Evolutionary conservation across 2,113 vertebrate species (phyloP).

Genomic region (Grammomys surdaster): DNA sequence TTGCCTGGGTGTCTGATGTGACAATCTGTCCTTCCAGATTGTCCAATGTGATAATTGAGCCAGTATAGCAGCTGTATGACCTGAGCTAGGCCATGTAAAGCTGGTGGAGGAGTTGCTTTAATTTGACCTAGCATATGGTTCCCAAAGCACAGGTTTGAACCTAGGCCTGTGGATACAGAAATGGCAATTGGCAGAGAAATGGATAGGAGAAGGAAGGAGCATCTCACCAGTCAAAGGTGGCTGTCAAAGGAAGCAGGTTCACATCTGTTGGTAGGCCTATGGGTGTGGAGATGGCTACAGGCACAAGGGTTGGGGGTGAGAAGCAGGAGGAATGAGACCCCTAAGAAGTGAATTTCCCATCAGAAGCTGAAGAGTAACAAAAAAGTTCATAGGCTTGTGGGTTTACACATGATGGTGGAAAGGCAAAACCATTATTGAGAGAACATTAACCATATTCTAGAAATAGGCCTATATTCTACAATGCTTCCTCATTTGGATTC

Average conservation of each 20-base stretch:
- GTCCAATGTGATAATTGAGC: too few species aligned
- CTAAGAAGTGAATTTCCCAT: neutral
- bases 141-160: neutral
- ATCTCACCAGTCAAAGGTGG: neutral
- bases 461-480: conserved; percentile 28
- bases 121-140: neutral
- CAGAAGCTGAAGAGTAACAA: neutral
- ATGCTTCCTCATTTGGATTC: conserved; percentile 25
- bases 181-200: neutral
- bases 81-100: neutral
- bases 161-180: neutral
- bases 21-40: neutral
- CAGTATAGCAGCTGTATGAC: neutral
- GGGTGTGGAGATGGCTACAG: neutral
- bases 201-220: neutral
- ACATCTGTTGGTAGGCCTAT: neutral
- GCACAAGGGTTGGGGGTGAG: neutral
- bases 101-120: neutral
- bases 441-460: conserved; percentile 40
- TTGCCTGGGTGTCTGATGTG: neutral
- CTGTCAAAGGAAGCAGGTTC: neutral
- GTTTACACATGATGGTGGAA: neutral
- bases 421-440: neutral
- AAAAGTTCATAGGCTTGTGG: neutral
- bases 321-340: neutral